A percentile compares a stretch with the other conserved stretches of the same genome.
phyloP scores from a whole-genome alignment of 2,888 invertebrate species.

The Nezara viridula region DNA sequence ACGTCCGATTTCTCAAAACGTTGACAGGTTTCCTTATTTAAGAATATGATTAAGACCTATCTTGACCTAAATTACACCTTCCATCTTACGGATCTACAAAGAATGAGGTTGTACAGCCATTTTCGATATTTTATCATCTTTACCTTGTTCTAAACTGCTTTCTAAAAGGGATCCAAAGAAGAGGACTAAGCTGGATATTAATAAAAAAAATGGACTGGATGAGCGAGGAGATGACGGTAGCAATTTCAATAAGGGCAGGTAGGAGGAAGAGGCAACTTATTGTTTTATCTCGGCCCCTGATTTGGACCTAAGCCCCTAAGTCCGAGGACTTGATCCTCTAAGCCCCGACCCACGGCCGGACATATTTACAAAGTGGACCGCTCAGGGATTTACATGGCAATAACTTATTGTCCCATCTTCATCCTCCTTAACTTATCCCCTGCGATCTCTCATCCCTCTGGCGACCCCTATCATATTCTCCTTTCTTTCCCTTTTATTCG shows the following conservation, averaged over 20 bases:
- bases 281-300: constrained; percentile 48
- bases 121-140: too few relatives aligned
- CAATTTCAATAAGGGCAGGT: constrained; percentile 50
- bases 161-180: background rate
- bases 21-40: too few relatives aligned
- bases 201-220: constrained; percentile 39
- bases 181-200: constrained; percentile 37
- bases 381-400: constrained; percentile 52
- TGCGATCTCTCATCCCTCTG: constrained; percentile 11
- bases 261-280: constrained; percentile 2
- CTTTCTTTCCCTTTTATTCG: background rate
- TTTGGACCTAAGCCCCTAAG: constrained; percentile 44
- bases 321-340: constrained; percentile 43
- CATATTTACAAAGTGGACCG: constrained; percentile 55
- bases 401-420: constrained; percentile 50
- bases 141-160: background rate
- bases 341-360: background rate
- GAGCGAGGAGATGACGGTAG: background rate
- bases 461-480: background rate
- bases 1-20: too few relatives aligned
- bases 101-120: too few relatives aligned
- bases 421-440: constrained; percentile 46
- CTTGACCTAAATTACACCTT: too few relatives aligned
- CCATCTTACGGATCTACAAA: too few relatives aligned
- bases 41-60: too few relatives aligned